Percentiles rank a stretch among this genome's conserved stretches.
Conservation (phyloP, 2,797 vertebrate genomes). For the Oreochromis grahami region DNA sequence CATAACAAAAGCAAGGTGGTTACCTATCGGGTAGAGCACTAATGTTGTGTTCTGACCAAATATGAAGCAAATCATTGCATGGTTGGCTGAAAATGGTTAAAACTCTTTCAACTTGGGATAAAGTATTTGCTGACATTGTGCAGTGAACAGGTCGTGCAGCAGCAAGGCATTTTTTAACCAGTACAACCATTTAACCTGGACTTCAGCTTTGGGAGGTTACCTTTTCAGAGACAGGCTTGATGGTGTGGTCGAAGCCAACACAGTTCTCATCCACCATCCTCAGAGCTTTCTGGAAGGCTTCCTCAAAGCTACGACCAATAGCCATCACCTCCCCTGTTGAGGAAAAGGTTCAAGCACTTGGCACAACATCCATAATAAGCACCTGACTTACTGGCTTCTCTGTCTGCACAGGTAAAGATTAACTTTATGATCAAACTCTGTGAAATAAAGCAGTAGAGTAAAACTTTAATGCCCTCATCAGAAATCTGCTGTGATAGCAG, state of each 20-base stretch:
- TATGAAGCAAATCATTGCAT: neutral
- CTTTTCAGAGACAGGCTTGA: slow-evolving; percentile 85
- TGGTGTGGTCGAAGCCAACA: slow-evolving; percentile 91
- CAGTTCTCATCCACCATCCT: slow-evolving; percentile 99
- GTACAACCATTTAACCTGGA: neutral
- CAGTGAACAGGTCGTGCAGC: neutral
- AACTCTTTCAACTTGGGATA: neutral
- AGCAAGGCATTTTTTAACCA: neutral
- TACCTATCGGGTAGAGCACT: neutral
- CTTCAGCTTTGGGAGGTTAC: neutral
- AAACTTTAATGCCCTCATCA: neutral
- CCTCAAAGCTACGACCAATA: slow-evolving; percentile 93
- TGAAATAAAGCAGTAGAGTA: neutral
- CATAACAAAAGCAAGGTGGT: neutral
- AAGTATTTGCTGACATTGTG: neutral
- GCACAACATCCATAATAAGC: neutral
- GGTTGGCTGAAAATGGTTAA: neutral
- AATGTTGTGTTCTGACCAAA: neutral
- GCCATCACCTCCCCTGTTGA: slow-evolving; percentile 93
- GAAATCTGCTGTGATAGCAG: neutral
- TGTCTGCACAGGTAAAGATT: neutral
- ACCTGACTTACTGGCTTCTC: neutral
- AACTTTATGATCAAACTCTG: neutral
- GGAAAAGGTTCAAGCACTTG: neutral
- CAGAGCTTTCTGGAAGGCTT: slow-evolving; percentile 97